Percentiles rank a stretch among this genome's conserved stretches.
These are phyloP conservation scores for Pyrrhosoma nymphula DNA, from an alignment of 2,888 invertebrate species.

Conservation along the genomic window DNA sequence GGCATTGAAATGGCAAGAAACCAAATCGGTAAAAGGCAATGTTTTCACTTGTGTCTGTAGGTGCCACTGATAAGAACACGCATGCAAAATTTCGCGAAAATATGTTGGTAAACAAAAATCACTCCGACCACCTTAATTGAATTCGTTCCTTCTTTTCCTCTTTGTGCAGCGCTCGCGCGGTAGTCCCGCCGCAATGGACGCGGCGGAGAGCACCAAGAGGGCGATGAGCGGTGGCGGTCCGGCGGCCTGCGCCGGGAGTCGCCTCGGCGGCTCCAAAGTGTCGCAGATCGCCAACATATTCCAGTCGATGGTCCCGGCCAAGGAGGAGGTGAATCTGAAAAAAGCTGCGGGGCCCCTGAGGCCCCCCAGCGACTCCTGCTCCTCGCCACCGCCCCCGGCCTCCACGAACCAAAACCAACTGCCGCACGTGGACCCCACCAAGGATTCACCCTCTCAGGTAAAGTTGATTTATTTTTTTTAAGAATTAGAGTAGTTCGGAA, in stretches of 20 bases:
- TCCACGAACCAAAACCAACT: slow-evolving; percentile 48
- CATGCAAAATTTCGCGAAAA: too few relatives aligned
- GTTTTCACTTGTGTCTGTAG: too few relatives aligned
- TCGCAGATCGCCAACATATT: slow-evolving; percentile 95
- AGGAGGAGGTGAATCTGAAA: slow-evolving; percentile 70
- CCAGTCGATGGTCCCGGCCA: slow-evolving; percentile 85
- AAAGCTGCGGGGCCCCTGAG: slow-evolving; percentile 69
- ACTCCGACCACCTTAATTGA: too few relatives aligned
- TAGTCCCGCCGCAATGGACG: slow-evolving; percentile 2
- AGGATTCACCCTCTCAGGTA: slow-evolving; percentile 78
- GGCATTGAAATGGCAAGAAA: too few relatives aligned
- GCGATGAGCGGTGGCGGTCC: slow-evolving; percentile 28
- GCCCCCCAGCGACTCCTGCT: slow-evolving; percentile 68
- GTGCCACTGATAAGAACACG: too few relatives aligned
- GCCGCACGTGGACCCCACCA: slow-evolving; percentile 67
- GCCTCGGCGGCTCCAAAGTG: slow-evolving; percentile 86
- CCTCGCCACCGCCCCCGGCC: slow-evolving; percentile 68
- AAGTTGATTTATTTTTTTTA: too few relatives aligned
- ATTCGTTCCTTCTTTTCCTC: too few relatives aligned
- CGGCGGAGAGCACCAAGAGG: slow-evolving; percentile 53
- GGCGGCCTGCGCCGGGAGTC: slow-evolving; percentile 20
- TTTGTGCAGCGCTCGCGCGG: slow-evolving; percentile 15
- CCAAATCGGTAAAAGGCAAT: too few relatives aligned
- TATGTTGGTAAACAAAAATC: too few relatives aligned
- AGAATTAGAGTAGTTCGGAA: too few relatives aligned